Percentiles rank a stretch among this genome's conserved stretches.
phyloP scores from a whole-genome alignment of 2,797 vertebrate genomes.

The Danio aesculapii region DNA sequence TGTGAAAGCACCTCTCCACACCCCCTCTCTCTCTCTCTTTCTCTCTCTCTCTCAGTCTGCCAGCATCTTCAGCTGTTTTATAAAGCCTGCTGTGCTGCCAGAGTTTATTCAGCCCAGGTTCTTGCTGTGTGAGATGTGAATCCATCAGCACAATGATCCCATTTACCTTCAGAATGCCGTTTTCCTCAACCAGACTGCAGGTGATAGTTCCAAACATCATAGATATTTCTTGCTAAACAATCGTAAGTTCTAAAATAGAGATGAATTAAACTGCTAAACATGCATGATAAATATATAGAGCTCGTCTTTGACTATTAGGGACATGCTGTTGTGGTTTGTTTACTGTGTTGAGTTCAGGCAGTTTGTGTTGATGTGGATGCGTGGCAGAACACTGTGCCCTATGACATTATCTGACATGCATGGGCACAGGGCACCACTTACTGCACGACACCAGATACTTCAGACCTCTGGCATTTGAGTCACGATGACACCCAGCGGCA shows the following conservation, averaged over 20 bases:
- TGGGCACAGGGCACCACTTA: constrained; percentile 56
- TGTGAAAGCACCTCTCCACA: constrained; percentile 5
- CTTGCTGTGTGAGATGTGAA: constrained; percentile 64
- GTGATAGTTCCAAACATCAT: background rate
- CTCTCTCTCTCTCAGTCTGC: constrained; percentile 24
- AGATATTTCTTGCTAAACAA: no score
- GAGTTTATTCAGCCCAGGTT: constrained; percentile 56
- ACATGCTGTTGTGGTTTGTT: constrained; percentile 2
- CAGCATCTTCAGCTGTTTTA: constrained; percentile 39
- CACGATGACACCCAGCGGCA: constrained; percentile 44
- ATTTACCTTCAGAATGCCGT: constrained; percentile 59
- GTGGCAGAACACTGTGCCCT: constrained; percentile 40
- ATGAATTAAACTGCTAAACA: background rate
- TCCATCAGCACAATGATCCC: constrained; percentile 59
- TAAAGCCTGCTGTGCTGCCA: constrained; percentile 63
- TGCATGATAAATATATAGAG: background rate
- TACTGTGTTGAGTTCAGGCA: constrained; percentile 1
- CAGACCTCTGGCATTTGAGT: constrained; percentile 77
- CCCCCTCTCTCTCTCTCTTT: constrained; percentile 8
- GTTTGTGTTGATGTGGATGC: background rate
- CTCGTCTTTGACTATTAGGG: background rate
- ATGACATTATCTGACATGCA: constrained; percentile 66
- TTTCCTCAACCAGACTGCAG: background rate
- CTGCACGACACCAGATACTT: constrained; percentile 71
- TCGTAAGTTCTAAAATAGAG: background rate